Base-by-base conservation (phyloP, 30 jellyfish, hydroid and myxozoan species). In the Sanderia malayensis region DNA sequence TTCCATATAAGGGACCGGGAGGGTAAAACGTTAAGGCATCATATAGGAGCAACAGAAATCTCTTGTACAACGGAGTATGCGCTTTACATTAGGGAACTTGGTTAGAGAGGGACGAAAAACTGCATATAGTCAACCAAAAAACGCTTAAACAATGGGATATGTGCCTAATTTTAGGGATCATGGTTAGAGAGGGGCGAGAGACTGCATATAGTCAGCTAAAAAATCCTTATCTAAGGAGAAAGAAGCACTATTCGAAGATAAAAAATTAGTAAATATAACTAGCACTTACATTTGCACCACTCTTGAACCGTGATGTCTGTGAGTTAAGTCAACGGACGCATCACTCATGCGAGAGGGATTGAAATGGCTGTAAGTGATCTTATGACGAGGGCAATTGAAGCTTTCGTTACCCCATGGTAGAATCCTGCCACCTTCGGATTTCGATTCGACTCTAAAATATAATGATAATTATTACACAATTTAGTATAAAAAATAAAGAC, bases 221-320 rank as follows among this genome's bases (percentile, higher is more conserved):
- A 41, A 41, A 6, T 6, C 18, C 17, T 24, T 27, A 7, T 33
- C 77, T 8, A 30, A 28, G 22, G 62, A 8, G 11, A 33, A 17
- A n/a, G 2, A 7, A 70, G 21, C 44, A 71, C 23, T 52, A 15
- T n/a, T n/a, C n/a, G n/a, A n/a, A n/a, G n/a, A n/a, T n/a, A n/a
- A n/a, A n/a, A n/a, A n/a, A n/a, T n/a, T n/a, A n/a, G n/a, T n/a
- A n/a, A n/a, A n/a, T n/a, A n/a, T n/a, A n/a, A n/a, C n/a, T n/a
- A n/a, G n/a, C n/a, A 72, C 94, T 83, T 55, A 83, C 95, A 74
- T 52, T 9, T 83, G 79, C 17, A 52, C 44, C 17, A 73, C 80
- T 37, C 83, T 67, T 28, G 80, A 61, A 17, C 95, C 84, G 65
- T 22, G 70, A 58, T 83, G 95, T 33, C 75, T 32, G 61, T 83